A percentile compares a stretch with the other conserved stretches of the same genome.
Evolutionary conservation across 2,888 invertebrate species (phyloP).

Genomic region (Heliconius aoede): DNA sequence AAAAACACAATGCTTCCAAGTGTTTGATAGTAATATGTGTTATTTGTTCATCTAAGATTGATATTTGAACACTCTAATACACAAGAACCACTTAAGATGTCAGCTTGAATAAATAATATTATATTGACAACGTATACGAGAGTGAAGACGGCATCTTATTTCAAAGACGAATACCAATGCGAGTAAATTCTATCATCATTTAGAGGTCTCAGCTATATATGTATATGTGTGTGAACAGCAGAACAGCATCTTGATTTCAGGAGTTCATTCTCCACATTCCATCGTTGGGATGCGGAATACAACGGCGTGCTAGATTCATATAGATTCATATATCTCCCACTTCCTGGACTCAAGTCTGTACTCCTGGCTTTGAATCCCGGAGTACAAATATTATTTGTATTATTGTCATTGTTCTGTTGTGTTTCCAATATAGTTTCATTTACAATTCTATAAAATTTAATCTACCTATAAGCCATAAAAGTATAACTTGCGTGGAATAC

Average conservation of each 20-base stretch:
- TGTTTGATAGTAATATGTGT: constrained; percentile 27
- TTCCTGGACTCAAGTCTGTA: too few species aligned
- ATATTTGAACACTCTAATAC: constrained; percentile 28
- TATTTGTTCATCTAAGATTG: constrained; percentile 30
- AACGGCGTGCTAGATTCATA: too few species aligned
- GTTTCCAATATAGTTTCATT: too few species aligned
- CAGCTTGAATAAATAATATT: constrained; percentile 27
- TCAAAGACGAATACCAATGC: neutral
- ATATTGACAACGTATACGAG: constrained; percentile 12
- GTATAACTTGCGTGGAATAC: neutral
- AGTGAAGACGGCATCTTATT: constrained; percentile 13
- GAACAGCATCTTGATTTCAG: too few species aligned
- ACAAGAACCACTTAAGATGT: constrained; percentile 25
- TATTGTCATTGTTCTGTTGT: too few species aligned
- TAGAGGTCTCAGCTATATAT: too few species aligned
- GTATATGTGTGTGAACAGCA: too few species aligned
- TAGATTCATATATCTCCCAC: too few species aligned
- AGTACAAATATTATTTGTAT: too few species aligned
- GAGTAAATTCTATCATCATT: neutral
- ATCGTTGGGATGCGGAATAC: too few species aligned
- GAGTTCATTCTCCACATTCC: too few species aligned
- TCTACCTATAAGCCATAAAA: neutral
- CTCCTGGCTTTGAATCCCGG: too few species aligned
- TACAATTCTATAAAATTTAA: neutral
- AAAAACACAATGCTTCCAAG: constrained; percentile 12